These are phyloP conservation scores for Ostrea edulis DNA, from an alignment of 1,140 invertebrate genomes.

Conservation along the genomic window DNA sequence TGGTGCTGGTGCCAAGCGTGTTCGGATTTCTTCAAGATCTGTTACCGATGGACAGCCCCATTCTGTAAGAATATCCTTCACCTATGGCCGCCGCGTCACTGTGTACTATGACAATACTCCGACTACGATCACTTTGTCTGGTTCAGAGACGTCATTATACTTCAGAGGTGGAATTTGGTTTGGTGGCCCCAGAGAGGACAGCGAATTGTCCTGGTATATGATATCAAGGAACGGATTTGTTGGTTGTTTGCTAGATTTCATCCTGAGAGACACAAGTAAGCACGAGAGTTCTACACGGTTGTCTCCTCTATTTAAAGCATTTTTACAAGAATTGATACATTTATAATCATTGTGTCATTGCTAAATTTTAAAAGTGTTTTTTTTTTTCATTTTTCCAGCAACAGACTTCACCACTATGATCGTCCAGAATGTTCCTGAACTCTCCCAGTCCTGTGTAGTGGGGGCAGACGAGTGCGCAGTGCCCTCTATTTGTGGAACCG, in stretches of 20 bases:
- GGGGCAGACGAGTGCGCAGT: constrained; percentile 61
- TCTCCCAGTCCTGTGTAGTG: constrained; percentile 59
- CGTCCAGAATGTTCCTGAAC: constrained; percentile 45
- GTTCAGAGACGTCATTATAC: constrained; percentile 15
- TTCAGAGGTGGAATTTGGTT: constrained; percentile 48
- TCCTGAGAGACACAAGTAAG: constrained; percentile 54
- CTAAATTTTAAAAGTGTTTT: background rate
- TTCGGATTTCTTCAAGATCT: constrained; percentile 54
- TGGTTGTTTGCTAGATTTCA: constrained; percentile 71
- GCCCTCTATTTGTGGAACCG: constrained; percentile 58
- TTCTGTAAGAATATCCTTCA: constrained; percentile 50
- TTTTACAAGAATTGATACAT: background rate
- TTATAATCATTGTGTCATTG: background rate
- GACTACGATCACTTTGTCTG: constrained; percentile 18
- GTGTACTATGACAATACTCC: constrained; percentile 36
- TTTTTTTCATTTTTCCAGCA: background rate
- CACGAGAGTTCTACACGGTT: background rate
- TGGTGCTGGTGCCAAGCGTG: constrained; percentile 58
- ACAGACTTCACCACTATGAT: background rate
- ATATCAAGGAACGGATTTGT: constrained; percentile 65
- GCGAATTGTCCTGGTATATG: constrained; percentile 70
- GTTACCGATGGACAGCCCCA: constrained; percentile 69
- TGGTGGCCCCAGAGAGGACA: constrained; percentile 50
- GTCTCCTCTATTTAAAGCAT: background rate
- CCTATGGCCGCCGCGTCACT: background rate